phyloP scores from a whole-genome alignment of 2,797 vertebrate genomes.

The Acomys russatus region DNA sequence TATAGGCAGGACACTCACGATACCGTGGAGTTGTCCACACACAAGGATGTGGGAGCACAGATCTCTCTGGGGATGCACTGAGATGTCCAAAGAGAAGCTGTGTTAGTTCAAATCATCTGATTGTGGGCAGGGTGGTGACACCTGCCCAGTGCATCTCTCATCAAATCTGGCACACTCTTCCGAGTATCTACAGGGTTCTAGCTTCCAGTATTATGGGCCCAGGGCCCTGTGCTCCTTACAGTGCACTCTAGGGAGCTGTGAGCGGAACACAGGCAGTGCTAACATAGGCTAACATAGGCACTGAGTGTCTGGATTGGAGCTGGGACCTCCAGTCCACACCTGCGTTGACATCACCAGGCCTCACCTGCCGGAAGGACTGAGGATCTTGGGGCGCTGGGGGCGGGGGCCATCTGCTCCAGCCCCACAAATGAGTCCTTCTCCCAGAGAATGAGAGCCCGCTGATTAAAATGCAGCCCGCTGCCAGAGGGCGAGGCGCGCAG shows the following conservation, averaged over 20 bases:
- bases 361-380: conserved; percentile 87
- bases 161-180: fast-evolving
- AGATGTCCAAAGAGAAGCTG: background rate
- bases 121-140: background rate
- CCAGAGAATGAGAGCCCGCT: conserved; percentile 82
- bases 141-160: fast-evolving
- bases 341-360: conserved; percentile 87
- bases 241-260: background rate
- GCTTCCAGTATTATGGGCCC: background rate
- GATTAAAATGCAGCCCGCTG: conserved; percentile 86
- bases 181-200: fast-evolving
- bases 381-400: conserved; percentile 71
- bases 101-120: too few relatives aligned
- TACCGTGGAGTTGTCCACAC: background rate
- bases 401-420: conserved; percentile 84
- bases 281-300: background rate
- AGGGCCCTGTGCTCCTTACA: background rate
- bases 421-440: conserved; percentile 88
- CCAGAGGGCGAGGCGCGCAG: conserved; percentile 88
- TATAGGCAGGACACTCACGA: background rate
- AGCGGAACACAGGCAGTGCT: background rate
- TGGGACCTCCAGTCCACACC: conserved; percentile 84
- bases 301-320: conserved; percentile 79
- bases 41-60: background rate
- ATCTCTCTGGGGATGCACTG: background rate